These are phyloP conservation scores for Clarias fuscus DNA, from an alignment of 2,797 vertebrate species.

Conservation along the genomic window DNA sequence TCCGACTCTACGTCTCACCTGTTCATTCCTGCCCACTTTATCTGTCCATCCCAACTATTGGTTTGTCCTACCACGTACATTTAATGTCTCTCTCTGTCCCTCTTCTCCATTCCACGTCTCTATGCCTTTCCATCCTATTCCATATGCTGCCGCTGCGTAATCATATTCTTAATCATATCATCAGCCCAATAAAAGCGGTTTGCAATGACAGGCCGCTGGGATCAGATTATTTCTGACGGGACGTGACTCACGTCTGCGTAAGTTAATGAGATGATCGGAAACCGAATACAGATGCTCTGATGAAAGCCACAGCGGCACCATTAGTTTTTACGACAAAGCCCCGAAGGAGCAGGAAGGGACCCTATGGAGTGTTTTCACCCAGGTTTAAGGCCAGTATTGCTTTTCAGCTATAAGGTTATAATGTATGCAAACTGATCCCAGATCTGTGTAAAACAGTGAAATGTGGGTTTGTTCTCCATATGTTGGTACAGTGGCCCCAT, in stretches of 20 bases:
- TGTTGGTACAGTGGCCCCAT: constrained; percentile 35
- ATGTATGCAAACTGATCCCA: constrained; percentile 30
- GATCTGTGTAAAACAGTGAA: constrained; percentile 30
- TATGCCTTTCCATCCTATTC: constrained; percentile 20
- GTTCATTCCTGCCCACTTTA: background rate
- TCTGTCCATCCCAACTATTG: background rate
- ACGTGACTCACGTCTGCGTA: constrained; percentile 40
- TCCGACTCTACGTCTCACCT: background rate
- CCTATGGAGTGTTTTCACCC: constrained; percentile 32
- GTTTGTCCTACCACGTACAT: background rate
- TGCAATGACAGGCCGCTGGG: constrained; percentile 37
- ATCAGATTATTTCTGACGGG: constrained; percentile 44
- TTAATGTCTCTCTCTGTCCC: background rate
- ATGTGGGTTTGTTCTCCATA: constrained; percentile 26
- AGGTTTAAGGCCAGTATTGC: constrained; percentile 34
- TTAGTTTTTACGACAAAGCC: constrained; percentile 51
- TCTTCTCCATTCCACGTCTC: constrained; percentile 6
- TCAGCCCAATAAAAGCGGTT: constrained; percentile 34
- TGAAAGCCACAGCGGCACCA: constrained; percentile 43
- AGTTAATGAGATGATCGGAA: constrained; percentile 52
- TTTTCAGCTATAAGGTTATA: constrained; percentile 17
- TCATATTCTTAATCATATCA: constrained; percentile 45
- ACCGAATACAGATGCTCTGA: constrained; percentile 50
- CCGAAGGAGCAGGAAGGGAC: constrained; percentile 37
- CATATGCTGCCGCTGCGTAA: constrained; percentile 36